phyloP scores from a whole-genome alignment of 2,888 invertebrate genomes.

The Tenthredo livida region DNA sequence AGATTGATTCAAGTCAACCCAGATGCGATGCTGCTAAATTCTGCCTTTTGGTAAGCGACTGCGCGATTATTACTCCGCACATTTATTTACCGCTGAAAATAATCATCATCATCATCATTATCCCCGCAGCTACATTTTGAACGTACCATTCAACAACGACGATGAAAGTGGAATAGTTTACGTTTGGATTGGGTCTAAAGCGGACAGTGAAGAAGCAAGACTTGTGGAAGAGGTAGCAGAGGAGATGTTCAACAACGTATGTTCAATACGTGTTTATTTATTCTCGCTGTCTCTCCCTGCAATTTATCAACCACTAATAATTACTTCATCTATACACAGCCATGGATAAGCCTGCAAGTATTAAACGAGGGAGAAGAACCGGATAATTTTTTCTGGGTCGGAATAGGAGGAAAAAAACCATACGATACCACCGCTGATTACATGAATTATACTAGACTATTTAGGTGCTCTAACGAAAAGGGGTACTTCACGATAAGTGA shows the following conservation, averaged over 20 bases:
- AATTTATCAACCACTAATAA: background rate
- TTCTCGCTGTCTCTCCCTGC: background rate
- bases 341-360: conserved; percentile 84
- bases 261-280: conserved; percentile 61
- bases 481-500: conserved; percentile 99
- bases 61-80: conserved; percentile 52
- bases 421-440: conserved; percentile 94
- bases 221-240: conserved; percentile 95
- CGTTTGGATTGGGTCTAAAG: conserved; percentile 95
- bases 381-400: conserved; percentile 99
- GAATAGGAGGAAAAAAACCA: conserved; percentile 93
- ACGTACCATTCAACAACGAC: conserved; percentile 94
- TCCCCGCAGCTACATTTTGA: conserved; percentile 93
- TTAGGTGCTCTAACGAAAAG: conserved; percentile 99
- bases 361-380: conserved; percentile 97
- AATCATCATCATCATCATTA: too few relatives aligned
- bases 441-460: conserved; percentile 95
- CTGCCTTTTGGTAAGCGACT: conserved; percentile 92
- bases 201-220: conserved; percentile 91
- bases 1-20: conserved; percentile 94
- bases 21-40: conserved; percentile 92
- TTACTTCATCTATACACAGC: conserved; percentile 67
- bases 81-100: too few relatives aligned
- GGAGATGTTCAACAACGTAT: conserved; percentile 93
- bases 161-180: conserved; percentile 95